Base-by-base conservation (phyloP, 1,140 invertebrate genomes). In the Drosophila pseudoananassae region DNA sequence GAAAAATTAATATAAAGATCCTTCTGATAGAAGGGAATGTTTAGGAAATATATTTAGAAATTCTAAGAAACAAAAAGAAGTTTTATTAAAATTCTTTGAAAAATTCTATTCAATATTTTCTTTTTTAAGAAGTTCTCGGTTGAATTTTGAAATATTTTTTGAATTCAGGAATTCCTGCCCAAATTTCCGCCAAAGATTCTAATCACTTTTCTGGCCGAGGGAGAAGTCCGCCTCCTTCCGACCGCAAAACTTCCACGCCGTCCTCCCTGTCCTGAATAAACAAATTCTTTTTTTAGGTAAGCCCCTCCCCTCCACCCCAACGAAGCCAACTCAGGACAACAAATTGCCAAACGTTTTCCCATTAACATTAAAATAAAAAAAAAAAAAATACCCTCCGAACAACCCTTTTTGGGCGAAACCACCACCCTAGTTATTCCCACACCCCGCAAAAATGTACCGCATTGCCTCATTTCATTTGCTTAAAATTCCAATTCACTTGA, bases 401-500 rank as follows among this genome's bases (percentile, higher is more conserved):
- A 83, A 83, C 79, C 82, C 82, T 75, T 85, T 85, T 43, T 12
- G 15, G 43, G 17, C 43, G 25, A 17, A 55, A 47, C 15, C 17
- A 17, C 51, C 76, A 55, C 23, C 55, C 50, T 29, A 52, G 69
- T 29, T 14, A 20, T 40, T 55, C 36, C 14, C 25, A 50, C 27
- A 31, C 15, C 55, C 55, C 55, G 38, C 56, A 55, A 69, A 82
- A 63, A 64, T 53, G 20, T 74, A 59, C 70, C 58, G 58, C 58
- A 81, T 43, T 43, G 40, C 40, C 70, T 65, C 60, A 87, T 87
- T 87, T 78, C 78, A 87, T 87, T 85, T 82, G 78, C 65, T 82
- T 85, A 82, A 85, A 85, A 85, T 87, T 85, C 83, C 78, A 85
- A 78, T 87, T 87, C 69, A 82, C 78, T 78, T 76, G 38, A 47